These are phyloP conservation scores for Aspiorhynchus laticeps DNA, from an alignment of 2,113 vertebrate species.

Conservation along the genomic window DNA sequence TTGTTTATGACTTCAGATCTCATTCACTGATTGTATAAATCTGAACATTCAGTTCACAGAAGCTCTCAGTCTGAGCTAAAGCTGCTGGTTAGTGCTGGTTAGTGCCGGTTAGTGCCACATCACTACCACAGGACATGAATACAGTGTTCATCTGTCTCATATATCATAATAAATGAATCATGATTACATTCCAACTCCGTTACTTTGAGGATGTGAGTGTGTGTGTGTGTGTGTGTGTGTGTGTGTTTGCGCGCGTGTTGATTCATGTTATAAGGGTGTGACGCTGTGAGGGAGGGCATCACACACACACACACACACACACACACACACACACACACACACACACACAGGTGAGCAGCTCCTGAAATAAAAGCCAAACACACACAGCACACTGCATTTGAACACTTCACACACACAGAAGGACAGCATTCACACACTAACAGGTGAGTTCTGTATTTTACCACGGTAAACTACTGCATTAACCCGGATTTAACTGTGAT, in stretches of 20 bases:
- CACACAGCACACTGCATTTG: not conserved
- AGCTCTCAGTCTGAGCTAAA: not conserved
- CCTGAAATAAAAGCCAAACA: conserved; percentile 59
- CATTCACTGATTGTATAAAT: not conserved
- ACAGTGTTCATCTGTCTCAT: not conserved
- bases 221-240: conserved; percentile 37
- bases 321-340: too few species aligned
- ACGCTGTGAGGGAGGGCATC: conserved; percentile 73
- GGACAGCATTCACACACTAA: not conserved
- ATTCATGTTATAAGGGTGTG: conserved; percentile 64
- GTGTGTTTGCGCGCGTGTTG: conserved; percentile 59
- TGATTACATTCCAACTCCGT: not conserved
- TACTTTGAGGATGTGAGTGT: conserved; percentile 23
- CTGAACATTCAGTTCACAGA: not conserved
- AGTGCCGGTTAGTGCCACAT: not conserved
- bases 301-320: conserved; percentile 76
- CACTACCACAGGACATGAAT: not conserved
- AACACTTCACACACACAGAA: not conserved
- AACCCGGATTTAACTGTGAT: not conserved
- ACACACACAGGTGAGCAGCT: conserved; percentile 76
- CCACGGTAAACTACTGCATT: not conserved
- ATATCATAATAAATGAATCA: not conserved
- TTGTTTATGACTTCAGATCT: not conserved
- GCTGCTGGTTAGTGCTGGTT: not conserved
- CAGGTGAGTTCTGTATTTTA: conserved; percentile 41